phyloP scores from a whole-genome alignment of 2,888 invertebrate species.

The Cryptosula pallasiana region DNA sequence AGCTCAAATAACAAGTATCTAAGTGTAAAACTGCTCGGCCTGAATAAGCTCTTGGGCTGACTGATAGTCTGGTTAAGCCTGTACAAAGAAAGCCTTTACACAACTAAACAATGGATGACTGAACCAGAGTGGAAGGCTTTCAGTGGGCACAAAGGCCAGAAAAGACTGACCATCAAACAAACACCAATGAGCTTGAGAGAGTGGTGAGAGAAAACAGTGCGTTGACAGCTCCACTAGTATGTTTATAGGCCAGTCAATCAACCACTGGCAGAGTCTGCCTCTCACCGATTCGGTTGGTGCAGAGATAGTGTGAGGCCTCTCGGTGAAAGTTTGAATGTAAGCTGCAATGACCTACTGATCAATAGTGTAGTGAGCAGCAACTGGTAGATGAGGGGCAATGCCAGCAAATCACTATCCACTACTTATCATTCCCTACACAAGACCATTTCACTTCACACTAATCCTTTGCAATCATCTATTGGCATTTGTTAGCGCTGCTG shows the following conservation, averaged over 20 bases:
- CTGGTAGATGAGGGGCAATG: not conserved
- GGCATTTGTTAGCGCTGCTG: not conserved
- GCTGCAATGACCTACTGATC: too few relatives aligned
- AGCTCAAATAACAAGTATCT: slow-evolving; percentile 2
- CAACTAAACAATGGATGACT: not conserved
- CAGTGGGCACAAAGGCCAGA: slow-evolving; percentile 1
- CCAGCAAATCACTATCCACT: not conserved
- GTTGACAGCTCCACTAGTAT: not conserved
- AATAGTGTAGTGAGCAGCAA: not conserved
- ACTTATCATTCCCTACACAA: not conserved
- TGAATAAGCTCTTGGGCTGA: not conserved
- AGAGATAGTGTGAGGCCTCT: too few relatives aligned
- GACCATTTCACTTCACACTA: too few relatives aligned
- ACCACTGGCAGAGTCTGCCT: not conserved
- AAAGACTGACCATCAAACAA: slow-evolving; percentile 15
- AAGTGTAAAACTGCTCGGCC: not conserved
- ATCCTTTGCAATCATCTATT: not conserved
- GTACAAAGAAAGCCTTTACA: slow-evolving; percentile 11
- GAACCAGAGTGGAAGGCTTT: slow-evolving; percentile 1
- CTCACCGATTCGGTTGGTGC: not conserved
- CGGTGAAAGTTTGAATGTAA: too few relatives aligned
- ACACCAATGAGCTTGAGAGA: not conserved
- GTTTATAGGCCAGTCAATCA: not conserved
- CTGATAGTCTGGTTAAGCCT: not conserved
- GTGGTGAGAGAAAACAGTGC: not conserved